Evolutionary conservation across 2,113 vertebrate genomes (phyloP), one percentile per base, ranked within the genome.

Genomic region (Zosterops borbonicus): DNA sequence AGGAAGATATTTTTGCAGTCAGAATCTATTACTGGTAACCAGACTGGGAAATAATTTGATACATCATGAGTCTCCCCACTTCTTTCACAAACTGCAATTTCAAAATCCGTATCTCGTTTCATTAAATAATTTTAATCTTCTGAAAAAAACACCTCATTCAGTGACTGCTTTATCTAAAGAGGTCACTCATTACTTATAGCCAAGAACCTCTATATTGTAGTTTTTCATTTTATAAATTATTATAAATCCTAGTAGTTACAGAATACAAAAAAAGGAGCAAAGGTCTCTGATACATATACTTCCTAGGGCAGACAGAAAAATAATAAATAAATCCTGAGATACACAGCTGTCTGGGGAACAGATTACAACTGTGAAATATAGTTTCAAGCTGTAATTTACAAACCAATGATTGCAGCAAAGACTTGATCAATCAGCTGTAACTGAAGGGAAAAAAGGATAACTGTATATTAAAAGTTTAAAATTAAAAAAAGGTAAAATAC

Each of bases 331-430:
- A 71, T 70, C 42, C 50, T 87, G 39, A 83, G 76, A 76, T 50
- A 77, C 52, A 77, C 9, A 96, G 86, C 41, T 70, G 41, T 49
- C 86, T 70, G 95, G 91, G 76, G 92, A 97, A 83, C 15, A 86
- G 64, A 94, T 95, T 95, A 97, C 88, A 95, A 94, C 50, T 96
- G 87, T 69, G 63, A 94, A 94, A 87, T 86, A 89, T 11, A 89
- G 68, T 92, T 97, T 96, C 94, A 89, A 89, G 85, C 33, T 96
- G 93, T 85, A 93, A 95, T 33, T 90, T 77, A 97, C 27, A 67
- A 96, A 97, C 90, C n/a, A 55, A 90, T n/a, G 91, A 95, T 37
- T 86, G 96, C 83, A 98, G 90, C 73, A 83, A 44, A 95, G 73
- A 92, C 55, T 78, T 70, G 46, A 44, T 27, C 46, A 84, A 91